Percentiles rank a stretch among this genome's conserved stretches.
phyloP scores from a whole-genome alignment of 1,140 invertebrate species.

The Aphis gossypii region DNA sequence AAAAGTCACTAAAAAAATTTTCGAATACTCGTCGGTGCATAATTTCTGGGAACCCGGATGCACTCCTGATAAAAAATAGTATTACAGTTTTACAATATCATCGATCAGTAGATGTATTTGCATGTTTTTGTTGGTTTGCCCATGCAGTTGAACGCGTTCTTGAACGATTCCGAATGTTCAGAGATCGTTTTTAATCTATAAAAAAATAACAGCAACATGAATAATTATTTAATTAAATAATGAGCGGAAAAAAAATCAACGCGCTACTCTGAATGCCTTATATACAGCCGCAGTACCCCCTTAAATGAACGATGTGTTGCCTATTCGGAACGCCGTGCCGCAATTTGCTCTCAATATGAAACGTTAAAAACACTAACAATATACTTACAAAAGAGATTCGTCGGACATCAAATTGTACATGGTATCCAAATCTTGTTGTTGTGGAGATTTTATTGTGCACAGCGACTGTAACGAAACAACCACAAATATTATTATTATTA shows the following conservation, averaged over 20 bases:
- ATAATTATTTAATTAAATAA: neutral
- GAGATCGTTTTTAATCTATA: conserved; percentile 38
- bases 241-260: neutral
- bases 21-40: neutral
- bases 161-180: conserved; percentile 17
- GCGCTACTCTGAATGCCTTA: neutral
- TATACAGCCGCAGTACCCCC: no score
- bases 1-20: neutral
- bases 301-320: neutral
- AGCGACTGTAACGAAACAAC: conserved; percentile 61
- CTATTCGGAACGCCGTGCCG: neutral
- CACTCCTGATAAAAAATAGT: neutral
- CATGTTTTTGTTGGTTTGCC: neutral
- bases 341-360: neutral
- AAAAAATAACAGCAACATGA: neutral
- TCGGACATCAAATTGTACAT: conserved; percentile 46
- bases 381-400: conserved; percentile 56
- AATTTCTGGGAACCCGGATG: neutral
- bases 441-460: conserved; percentile 61
- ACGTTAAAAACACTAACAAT: neutral
- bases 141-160: conserved; percentile 7
- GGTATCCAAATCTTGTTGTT: conserved; percentile 61
- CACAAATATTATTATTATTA: conserved; percentile 23
- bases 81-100: neutral
- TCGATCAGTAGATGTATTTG: conserved; percentile 17